Conservation (phyloP, 1,140 invertebrate genomes). For the Leguminivora glycinivorella region DNA sequence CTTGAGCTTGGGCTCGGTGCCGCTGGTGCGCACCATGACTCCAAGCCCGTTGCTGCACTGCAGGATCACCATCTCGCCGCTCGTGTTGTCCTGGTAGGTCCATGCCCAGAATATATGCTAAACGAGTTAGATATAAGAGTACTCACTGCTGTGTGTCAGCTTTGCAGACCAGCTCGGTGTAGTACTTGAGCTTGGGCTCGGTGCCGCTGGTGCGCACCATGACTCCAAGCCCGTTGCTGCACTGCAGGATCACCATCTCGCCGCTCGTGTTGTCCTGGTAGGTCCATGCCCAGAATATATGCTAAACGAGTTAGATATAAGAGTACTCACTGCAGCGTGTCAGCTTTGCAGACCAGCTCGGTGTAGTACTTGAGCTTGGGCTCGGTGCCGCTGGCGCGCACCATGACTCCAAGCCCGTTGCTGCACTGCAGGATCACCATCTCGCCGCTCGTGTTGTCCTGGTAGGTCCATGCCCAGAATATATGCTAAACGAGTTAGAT, state of each 20-base stretch:
- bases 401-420: slow-evolving; percentile 91
- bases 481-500: no score
- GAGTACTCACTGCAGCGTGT: slow-evolving; percentile 37
- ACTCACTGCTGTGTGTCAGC: slow-evolving; percentile 65
- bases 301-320: no score
- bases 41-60: no score
- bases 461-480: slow-evolving; percentile 63
- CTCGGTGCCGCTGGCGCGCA: slow-evolving; percentile 98
- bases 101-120: no score
- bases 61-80: slow-evolving; percentile 98
- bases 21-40: no score
- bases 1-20: no score
- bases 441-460: slow-evolving; percentile 82
- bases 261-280: slow-evolving; percentile 75
- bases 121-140: no score
- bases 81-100: slow-evolving; percentile 52
- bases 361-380: slow-evolving; percentile 99
- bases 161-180: no score
- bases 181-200: no score
- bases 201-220: no score
- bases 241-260: slow-evolving; percentile 98
- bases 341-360: slow-evolving; percentile 88
- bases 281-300: no score
- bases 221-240: no score
- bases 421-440: slow-evolving; percentile 98